phyloP scores from a whole-genome alignment of 2,888 invertebrate species.

The Cheilosia soror region DNA sequence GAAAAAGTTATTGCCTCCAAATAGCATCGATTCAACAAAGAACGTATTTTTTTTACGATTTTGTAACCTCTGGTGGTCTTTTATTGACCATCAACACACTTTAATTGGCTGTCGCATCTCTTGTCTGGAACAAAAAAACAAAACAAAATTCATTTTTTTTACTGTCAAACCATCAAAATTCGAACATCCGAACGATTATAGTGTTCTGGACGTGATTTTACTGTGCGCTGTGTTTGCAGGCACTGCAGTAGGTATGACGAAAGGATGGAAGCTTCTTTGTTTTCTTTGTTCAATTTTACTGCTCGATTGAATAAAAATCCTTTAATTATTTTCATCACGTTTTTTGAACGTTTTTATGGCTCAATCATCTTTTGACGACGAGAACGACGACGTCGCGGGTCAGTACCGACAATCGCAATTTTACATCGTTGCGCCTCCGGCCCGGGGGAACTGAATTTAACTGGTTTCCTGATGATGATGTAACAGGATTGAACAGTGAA shows the following conservation, averaged over 20 bases:
- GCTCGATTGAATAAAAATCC: conserved; percentile 64
- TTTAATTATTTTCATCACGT: conserved; percentile 72
- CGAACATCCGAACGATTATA: conserved; percentile 68
- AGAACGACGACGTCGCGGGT: neutral
- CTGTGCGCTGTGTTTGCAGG: conserved; percentile 5
- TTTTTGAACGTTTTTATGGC: conserved; percentile 67
- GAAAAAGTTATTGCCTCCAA: too few relatives aligned
- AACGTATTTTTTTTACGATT: conserved; percentile 16
- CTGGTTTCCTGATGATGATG: conserved; percentile 6
- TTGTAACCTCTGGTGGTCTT: conserved; percentile 43
- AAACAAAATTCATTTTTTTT: conserved; percentile 20
- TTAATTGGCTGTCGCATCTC: conserved; percentile 63
- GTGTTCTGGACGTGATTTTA: conserved; percentile 66
- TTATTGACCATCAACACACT: conserved; percentile 69
- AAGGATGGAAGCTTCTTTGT: conserved; percentile 9
- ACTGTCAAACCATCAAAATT: conserved; percentile 61
- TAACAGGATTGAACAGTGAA: neutral
- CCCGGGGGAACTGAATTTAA: conserved; percentile 24
- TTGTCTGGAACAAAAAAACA: conserved; percentile 13
- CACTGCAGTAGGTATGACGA: conserved; percentile 23
- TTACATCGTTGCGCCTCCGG: neutral
- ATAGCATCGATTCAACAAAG: too few relatives aligned
- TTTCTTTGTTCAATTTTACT: conserved; percentile 31
- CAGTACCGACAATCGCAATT: conserved; percentile 1
- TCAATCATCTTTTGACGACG: conserved; percentile 67